phyloP scores from a whole-genome alignment of 2,888 invertebrate genomes.

The Tetanocera ferruginea region DNA sequence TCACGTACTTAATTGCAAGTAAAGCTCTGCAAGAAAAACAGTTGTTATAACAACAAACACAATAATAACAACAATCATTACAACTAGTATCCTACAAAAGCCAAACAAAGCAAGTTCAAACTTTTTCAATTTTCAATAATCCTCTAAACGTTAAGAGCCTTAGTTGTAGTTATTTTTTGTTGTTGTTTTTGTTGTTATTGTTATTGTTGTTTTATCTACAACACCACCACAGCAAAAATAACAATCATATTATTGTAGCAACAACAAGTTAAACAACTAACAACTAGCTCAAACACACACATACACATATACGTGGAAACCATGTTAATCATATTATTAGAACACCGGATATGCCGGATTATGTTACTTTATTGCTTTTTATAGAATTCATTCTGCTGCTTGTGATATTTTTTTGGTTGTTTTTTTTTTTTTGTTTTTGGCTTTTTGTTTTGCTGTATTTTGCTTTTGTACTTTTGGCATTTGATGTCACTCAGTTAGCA shows the following conservation, averaged over 20 bases:
- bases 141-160: constrained; percentile 25
- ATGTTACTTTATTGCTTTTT: constrained; percentile 37
- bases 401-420: not conserved
- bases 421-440: not conserved
- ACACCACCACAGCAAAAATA: not conserved
- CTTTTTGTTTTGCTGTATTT: no score
- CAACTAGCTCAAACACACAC: no score
- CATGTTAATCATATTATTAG: not conserved
- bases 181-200: not conserved
- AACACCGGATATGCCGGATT: constrained; percentile 19
- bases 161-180: constrained; percentile 10
- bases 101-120: constrained; percentile 28
- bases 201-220: not conserved
- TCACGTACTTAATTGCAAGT: not conserved
- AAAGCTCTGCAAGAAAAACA: not conserved
- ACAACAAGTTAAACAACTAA: not conserved
- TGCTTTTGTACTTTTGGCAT: not conserved
- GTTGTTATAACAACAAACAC: not conserved
- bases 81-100: no score
- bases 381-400: constrained; percentile 26
- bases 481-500: not conserved
- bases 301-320: no score
- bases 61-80: not conserved
- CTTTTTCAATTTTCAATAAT: constrained; percentile 48
- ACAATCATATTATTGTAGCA: not conserved